These are phyloP conservation scores for Pangasius djambal DNA, from an alignment of 2,797 vertebrate genomes.

Conservation along the genomic window DNA sequence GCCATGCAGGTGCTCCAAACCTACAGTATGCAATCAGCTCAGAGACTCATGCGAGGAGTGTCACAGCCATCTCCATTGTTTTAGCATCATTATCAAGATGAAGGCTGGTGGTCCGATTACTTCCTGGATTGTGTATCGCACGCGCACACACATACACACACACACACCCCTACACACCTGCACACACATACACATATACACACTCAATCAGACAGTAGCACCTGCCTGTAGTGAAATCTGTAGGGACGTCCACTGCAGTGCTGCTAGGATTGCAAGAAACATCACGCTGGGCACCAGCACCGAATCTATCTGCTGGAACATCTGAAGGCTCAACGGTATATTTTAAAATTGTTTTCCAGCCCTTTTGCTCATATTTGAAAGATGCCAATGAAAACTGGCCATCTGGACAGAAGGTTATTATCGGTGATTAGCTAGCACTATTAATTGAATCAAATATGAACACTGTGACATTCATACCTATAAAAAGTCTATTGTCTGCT, in stretches of 20 bases:
- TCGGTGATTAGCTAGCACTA: constrained; percentile 50
- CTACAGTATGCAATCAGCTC: constrained; percentile 43
- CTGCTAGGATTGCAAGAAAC: constrained; percentile 60
- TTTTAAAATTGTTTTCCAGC: constrained; percentile 57
- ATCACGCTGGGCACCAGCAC: constrained; percentile 55
- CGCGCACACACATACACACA: neutral
- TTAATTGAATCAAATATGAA: constrained; percentile 48
- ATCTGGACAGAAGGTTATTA: constrained; percentile 50
- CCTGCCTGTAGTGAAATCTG: constrained; percentile 66
- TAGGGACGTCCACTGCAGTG: constrained; percentile 43
- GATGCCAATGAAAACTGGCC: constrained; percentile 47
- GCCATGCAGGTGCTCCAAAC: constrained; percentile 47
- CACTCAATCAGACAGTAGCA: constrained; percentile 64
- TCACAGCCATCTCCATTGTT: constrained; percentile 49
- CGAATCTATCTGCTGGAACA: constrained; percentile 54
- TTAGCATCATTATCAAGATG: constrained; percentile 49
- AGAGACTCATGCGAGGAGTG: constrained; percentile 57
- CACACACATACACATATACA: neutral
- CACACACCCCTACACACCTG: neutral
- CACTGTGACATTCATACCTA: constrained; percentile 55
- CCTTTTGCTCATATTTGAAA: constrained; percentile 56
- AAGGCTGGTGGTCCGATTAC: constrained; percentile 57
- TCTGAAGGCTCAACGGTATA: constrained; percentile 57
- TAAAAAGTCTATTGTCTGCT: constrained; percentile 51
- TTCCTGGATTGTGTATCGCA: constrained; percentile 50